Conservation (phyloP, 2,888 invertebrate genomes). For the Heteromyza rotundicornis region DNA sequence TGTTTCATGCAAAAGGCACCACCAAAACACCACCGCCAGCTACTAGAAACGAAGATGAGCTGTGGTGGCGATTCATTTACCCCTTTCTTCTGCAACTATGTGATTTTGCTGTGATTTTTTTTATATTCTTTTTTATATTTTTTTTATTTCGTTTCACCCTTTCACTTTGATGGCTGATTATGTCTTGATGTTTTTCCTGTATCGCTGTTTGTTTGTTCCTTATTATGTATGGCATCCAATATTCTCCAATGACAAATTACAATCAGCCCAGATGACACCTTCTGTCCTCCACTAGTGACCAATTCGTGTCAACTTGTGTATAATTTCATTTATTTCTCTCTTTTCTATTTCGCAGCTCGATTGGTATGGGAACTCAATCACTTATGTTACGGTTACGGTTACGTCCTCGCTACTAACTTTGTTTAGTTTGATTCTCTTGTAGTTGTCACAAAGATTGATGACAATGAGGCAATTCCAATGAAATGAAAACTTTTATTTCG, state of each 20-base stretch:
- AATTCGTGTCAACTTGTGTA: conserved; percentile 2
- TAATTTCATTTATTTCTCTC: background rate
- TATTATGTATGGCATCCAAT: background rate
- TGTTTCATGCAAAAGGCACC: background rate
- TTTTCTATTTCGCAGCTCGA: background rate
- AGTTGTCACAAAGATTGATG: conserved; percentile 5
- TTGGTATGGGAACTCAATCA: conserved; percentile 25
- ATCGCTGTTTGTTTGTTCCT: background rate
- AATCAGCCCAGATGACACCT: conserved; percentile 32
- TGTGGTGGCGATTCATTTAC: background rate
- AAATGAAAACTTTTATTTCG: too few species aligned
- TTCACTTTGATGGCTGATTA: conserved; percentile 53
- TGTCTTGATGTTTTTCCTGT: conserved; percentile 21
- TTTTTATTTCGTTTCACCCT: conserved; percentile 3
- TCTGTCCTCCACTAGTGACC: conserved; percentile 15
- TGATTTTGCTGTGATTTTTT: too few species aligned
- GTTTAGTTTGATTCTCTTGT: too few species aligned
- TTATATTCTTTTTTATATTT: too few species aligned
- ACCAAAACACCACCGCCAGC: background rate
- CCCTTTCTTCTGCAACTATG: conserved; percentile 19
- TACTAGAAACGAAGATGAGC: background rate
- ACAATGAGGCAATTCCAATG: too few species aligned
- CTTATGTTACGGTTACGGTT: conserved; percentile 15
- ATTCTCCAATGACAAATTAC: conserved; percentile 18
- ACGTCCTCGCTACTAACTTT: too few species aligned